A percentile compares a stretch with the other conserved stretches of the same genome.
Conservation (phyloP, 2,797 vertebrate genomes). For the Tolypeutes matacus region DNA sequence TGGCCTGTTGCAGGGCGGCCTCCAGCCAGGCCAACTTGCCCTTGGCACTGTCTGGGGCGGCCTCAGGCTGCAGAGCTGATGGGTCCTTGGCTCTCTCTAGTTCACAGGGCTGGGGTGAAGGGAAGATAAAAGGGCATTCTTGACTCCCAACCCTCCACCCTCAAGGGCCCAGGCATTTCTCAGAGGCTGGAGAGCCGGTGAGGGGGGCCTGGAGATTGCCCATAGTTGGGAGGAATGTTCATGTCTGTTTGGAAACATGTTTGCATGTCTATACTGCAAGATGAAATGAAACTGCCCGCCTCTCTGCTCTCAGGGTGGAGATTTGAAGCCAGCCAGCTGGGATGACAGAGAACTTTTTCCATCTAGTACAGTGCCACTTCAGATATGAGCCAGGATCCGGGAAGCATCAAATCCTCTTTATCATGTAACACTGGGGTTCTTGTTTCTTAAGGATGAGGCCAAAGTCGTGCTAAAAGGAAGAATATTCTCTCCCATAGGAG, state of each 20-base stretch:
- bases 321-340: neutral
- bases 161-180: neutral
- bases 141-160: neutral
- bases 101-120: conserved; percentile 49
- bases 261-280: neutral
- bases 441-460: neutral
- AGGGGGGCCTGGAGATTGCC: neutral
- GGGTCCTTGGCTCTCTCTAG: neutral
- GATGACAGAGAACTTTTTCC: neutral
- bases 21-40: conserved; percentile 75
- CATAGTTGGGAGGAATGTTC: neutral
- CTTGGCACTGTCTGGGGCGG: neutral
- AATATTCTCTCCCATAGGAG: neutral
- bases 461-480: neutral
- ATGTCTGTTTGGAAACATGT: neutral
- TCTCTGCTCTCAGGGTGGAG: neutral
- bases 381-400: neutral
- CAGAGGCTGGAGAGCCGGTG: neutral
- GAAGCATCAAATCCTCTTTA: neutral
- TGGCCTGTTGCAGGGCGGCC: conserved; percentile 51
- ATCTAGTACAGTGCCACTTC: neutral
- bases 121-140: neutral
- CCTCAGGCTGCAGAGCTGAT: neutral
- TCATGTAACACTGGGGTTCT: neutral
- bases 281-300: neutral